phyloP scores from a whole-genome alignment of 2,888 invertebrate species.

The Miltochrista miniata region DNA sequence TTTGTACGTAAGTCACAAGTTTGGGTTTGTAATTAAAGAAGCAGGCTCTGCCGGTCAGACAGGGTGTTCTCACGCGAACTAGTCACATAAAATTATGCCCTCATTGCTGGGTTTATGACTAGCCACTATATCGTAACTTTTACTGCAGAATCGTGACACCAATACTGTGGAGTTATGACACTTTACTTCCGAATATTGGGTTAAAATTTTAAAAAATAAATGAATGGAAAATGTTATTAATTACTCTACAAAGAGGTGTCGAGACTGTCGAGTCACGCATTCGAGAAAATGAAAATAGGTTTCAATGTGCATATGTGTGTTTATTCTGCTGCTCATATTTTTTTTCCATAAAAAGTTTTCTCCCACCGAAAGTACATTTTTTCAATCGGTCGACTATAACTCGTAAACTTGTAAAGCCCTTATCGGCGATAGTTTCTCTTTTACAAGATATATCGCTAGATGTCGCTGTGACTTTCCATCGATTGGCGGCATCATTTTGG shows the following conservation, averaged over 20 bases:
- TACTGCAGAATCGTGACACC: constrained; percentile 21
- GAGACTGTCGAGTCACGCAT: too few relatives aligned
- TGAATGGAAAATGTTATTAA: too few relatives aligned
- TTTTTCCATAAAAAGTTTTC: too few relatives aligned
- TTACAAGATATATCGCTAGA: too few relatives aligned
- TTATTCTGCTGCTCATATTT: too few relatives aligned
- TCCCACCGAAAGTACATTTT: not conserved
- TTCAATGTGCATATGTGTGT: too few relatives aligned
- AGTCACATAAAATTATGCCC: constrained; percentile 8
- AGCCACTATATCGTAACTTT: constrained; percentile 28
- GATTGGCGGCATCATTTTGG: too few relatives aligned
- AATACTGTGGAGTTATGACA: constrained; percentile 28
- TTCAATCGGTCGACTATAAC: not conserved
- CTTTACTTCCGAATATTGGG: constrained; percentile 29
- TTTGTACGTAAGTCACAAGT: constrained; percentile 29
- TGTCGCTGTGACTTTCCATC: too few relatives aligned
- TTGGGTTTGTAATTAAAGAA: constrained; percentile 33
- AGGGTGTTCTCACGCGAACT: constrained; percentile 29
- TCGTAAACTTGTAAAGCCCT: not conserved
- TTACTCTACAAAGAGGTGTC: too few relatives aligned
- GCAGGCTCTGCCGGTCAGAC: constrained; percentile 14
- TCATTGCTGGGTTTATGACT: constrained; percentile 9
- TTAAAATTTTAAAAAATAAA: too few relatives aligned
- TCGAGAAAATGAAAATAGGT: too few relatives aligned
- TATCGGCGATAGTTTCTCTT: too few relatives aligned